phyloP scores from a whole-genome alignment of 2,113 vertebrate species.

The Grammomys surdaster region DNA sequence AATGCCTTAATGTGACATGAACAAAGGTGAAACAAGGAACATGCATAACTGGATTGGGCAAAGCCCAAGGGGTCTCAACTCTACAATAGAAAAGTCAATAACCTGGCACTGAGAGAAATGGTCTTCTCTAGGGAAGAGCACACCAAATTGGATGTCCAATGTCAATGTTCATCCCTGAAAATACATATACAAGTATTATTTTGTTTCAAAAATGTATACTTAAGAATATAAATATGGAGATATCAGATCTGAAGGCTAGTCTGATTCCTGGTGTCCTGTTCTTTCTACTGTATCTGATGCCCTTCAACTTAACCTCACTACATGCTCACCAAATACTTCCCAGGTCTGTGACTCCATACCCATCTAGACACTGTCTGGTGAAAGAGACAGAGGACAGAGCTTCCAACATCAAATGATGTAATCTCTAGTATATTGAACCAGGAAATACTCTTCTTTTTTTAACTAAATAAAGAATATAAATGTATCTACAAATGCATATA shows the following conservation, averaged over 20 bases:
- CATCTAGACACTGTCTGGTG: constrained; percentile 32
- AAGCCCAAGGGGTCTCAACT: neutral
- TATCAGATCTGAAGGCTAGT: neutral
- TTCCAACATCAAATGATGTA: constrained; percentile 1
- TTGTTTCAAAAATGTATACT: neutral
- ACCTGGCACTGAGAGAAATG: neutral
- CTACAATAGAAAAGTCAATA: neutral
- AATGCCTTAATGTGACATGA: neutral
- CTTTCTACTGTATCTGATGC: neutral
- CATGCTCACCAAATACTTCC: neutral
- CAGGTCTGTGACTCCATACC: neutral
- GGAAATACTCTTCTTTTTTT: constrained; percentile 17
- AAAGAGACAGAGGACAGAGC: constrained; percentile 21
- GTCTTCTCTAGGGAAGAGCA: neutral
- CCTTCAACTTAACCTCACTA: neutral
- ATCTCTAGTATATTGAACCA: neutral
- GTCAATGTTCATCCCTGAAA: neutral
- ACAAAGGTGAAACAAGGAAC: neutral
- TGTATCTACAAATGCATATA: neutral
- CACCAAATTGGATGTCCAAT: neutral
- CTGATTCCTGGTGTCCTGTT: neutral
- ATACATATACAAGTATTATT: too few relatives aligned
- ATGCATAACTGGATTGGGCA: neutral
- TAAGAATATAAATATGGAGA: neutral
- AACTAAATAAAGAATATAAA: neutral